A percentile compares a stretch with the other conserved stretches of the same genome.
Conservation (phyloP, 64 coral and sea anemone genomes). For the Stichodactyla helianthus region DNA sequence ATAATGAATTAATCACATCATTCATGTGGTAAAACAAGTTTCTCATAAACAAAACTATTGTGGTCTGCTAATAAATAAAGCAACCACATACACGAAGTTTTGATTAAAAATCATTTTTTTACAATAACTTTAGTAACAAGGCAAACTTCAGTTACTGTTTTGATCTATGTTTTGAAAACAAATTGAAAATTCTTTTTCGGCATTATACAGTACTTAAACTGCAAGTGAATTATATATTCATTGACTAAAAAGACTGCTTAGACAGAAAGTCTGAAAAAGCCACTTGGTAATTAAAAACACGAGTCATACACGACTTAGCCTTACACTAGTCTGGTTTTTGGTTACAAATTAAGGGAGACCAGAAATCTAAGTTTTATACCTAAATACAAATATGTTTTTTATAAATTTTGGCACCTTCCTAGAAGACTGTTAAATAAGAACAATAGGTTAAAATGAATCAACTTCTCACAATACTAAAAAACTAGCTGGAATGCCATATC, state of each 20-base stretch:
- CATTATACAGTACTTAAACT: background rate
- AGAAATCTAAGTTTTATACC: background rate
- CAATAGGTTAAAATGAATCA: too few species aligned
- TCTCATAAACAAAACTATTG: background rate
- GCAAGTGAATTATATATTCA: background rate
- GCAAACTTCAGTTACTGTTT: background rate
- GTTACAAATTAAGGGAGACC: background rate
- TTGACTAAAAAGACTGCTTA: background rate
- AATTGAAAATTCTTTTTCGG: background rate
- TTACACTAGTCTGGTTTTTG: background rate
- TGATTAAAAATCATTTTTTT: background rate
- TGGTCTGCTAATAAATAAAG: background rate
- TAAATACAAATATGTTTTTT: background rate
- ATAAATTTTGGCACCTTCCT: too few species aligned
- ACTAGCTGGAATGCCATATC: too few species aligned
- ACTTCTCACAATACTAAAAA: too few species aligned
- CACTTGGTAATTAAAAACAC: slow-evolving; percentile 9
- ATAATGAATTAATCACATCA: background rate
- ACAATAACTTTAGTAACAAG: background rate
- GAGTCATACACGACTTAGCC: background rate
- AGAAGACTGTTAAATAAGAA: too few species aligned
- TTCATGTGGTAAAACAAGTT: background rate
- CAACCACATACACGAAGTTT: background rate
- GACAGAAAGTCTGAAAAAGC: background rate
- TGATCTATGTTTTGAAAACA: background rate